These are phyloP conservation scores for Pangasius larnaudii DNA, from an alignment of 2,797 vertebrate genomes.

Conservation along the genomic window DNA sequence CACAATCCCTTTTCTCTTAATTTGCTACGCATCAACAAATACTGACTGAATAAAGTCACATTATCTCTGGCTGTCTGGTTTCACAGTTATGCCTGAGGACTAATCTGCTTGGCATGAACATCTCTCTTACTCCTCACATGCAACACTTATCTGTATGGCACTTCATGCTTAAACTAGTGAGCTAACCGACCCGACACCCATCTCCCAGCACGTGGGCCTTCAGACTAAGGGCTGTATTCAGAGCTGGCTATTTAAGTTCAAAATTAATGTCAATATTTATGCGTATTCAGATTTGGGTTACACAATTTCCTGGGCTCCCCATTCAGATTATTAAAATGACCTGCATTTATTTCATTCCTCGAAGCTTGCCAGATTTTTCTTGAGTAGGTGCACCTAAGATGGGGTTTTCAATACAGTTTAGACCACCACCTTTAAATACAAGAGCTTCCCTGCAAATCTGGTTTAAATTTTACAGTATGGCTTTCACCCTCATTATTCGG, in stretches of 20 bases:
- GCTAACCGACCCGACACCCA: conserved; percentile 1
- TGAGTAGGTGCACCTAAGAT: neutral
- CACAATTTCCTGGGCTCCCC: neutral
- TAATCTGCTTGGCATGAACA: conserved; percentile 30
- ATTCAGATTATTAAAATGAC: neutral
- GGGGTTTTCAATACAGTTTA: neutral
- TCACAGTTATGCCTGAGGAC: conserved; percentile 25
- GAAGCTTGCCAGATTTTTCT: neutral
- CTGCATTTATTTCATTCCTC: neutral
- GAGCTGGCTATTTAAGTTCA: neutral
- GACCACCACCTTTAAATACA: neutral
- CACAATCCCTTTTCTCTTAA: neutral
- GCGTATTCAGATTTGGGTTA: neutral
- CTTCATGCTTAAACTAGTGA: conserved; percentile 49
- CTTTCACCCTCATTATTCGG: neutral
- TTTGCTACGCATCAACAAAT: neutral
- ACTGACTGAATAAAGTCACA: conserved; percentile 43
- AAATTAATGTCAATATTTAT: neutral
- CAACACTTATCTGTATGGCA: conserved; percentile 55
- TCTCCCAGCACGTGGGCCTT: conserved; percentile 4
- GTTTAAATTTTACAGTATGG: neutral
- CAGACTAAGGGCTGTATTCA: conserved; percentile 15
- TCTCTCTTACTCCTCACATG: conserved; percentile 31
- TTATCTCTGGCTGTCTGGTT: conserved; percentile 26
- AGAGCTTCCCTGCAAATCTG: neutral